These are phyloP conservation scores for Lasiurus borealis DNA, from an alignment of 2,113 vertebrate species.

Conservation along the genomic window DNA sequence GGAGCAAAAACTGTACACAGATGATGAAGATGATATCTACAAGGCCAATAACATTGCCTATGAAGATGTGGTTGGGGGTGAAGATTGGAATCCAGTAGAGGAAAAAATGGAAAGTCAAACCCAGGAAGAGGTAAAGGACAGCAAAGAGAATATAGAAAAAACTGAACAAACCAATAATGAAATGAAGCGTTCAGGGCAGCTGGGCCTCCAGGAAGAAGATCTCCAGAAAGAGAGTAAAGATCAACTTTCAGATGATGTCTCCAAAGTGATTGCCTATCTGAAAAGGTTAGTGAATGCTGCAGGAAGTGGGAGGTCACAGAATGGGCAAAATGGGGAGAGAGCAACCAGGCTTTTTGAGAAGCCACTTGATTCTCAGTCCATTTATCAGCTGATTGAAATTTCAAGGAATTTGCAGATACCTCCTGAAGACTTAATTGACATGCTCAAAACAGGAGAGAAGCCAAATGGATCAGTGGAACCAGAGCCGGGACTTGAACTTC, in stretches of 20 bases:
- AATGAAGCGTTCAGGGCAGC: slow-evolving; percentile 90
- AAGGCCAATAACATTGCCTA: slow-evolving; percentile 92
- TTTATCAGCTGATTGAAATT: slow-evolving; percentile 93
- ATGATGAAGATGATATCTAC: slow-evolving; percentile 92
- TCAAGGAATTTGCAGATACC: slow-evolving; percentile 95
- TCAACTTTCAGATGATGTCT: slow-evolving; percentile 88
- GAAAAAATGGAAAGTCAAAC: slow-evolving; percentile 92
- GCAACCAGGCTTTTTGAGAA: slow-evolving; percentile 84
- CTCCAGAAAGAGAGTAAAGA: slow-evolving; percentile 87
- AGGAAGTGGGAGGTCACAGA: slow-evolving; percentile 86
- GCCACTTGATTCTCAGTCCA: slow-evolving; percentile 88
- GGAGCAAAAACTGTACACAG: slow-evolving; percentile 89
- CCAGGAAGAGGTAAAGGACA: slow-evolving; percentile 93
- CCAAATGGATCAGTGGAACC: slow-evolving; percentile 85
- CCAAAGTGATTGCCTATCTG: slow-evolving; percentile 92
- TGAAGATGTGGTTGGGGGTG: slow-evolving; percentile 91
- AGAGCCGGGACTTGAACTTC: slow-evolving; percentile 85
- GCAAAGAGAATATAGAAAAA: slow-evolving; percentile 88
- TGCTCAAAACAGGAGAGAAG: slow-evolving; percentile 89
- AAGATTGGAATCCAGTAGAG: slow-evolving; percentile 92
- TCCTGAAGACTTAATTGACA: slow-evolving; percentile 94
- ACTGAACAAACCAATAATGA: slow-evolving; percentile 87
- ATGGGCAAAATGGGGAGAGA: slow-evolving; percentile 87
- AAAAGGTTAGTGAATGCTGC: slow-evolving; percentile 90
- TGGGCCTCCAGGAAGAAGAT: slow-evolving; percentile 83